Conservation (phyloP, 1,140 invertebrate genomes). For the Gonioctena quinquepunctata region DNA sequence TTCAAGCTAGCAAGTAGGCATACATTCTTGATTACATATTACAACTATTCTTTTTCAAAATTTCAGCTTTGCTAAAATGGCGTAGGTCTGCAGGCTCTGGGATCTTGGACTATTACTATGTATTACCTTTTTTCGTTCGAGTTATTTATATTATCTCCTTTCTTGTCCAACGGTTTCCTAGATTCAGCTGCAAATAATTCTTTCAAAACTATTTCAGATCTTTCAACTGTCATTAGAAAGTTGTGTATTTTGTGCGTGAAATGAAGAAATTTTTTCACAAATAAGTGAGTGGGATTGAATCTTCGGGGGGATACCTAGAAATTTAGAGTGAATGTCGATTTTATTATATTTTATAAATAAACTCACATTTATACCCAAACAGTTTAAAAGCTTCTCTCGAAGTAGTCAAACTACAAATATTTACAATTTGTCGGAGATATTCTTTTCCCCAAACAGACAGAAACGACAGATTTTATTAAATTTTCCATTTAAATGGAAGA, state of each 20-base stretch:
- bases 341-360: too few relatives aligned
- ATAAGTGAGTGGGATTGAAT: neutral
- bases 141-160: neutral
- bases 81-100: too few relatives aligned
- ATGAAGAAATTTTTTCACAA: conserved; percentile 10
- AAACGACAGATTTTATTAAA: conserved; percentile 19
- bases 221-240: conserved; percentile 8
- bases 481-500: too few relatives aligned
- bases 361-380: conserved; percentile 8
- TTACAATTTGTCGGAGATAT: neutral
- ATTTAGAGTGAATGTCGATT: too few relatives aligned
- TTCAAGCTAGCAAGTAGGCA: too few relatives aligned
- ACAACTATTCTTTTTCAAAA: too few relatives aligned
- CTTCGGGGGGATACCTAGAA: too few relatives aligned
- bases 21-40: too few relatives aligned
- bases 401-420: neutral
- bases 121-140: neutral
- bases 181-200: neutral
- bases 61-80: too few relatives aligned
- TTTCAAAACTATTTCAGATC: conserved; percentile 8
- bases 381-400: conserved; percentile 1
- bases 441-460: conserved; percentile 8
- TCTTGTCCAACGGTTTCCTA: neutral
- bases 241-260: conserved; percentile 5
- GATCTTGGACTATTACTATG: too few relatives aligned